A percentile compares a stretch with the other conserved stretches of the same genome.
phyloP scores from a whole-genome alignment of 2,888 invertebrate genomes.

The Xestia xanthographa region DNA sequence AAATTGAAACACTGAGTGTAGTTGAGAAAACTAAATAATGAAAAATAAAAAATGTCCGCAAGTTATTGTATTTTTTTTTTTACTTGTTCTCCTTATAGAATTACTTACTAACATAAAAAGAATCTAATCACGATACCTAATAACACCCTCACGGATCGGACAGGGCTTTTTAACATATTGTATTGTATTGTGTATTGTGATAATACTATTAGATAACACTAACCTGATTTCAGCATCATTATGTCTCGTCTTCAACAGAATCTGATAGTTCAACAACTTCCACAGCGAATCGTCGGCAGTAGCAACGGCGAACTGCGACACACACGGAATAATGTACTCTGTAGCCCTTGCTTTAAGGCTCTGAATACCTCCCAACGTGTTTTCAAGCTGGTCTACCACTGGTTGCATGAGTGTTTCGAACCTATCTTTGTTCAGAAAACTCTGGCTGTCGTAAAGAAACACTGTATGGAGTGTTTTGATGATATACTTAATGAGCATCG shows the following conservation, averaged over 20 bases:
- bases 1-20: too few species aligned
- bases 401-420: conserved; percentile 96
- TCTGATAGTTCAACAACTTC: conserved; percentile 97
- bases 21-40: too few species aligned
- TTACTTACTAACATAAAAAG: too few species aligned
- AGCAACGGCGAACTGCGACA: conserved; percentile 95
- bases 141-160: too few species aligned
- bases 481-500: conserved; percentile 93
- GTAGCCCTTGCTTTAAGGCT: conserved; percentile 91
- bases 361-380: conserved; percentile 92
- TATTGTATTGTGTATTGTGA: too few species aligned
- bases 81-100: too few species aligned
- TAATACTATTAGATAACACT: conserved; percentile 32
- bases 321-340: conserved; percentile 93
- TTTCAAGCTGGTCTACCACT: conserved; percentile 96
- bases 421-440: conserved; percentile 95
- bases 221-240: conserved; percentile 93
- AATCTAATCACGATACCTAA: too few species aligned
- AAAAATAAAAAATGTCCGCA: too few species aligned
- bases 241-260: conserved; percentile 96
- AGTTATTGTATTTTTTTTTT: too few species aligned
- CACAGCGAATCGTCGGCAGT: conserved; percentile 96
- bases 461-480: conserved; percentile 94
- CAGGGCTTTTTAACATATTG: too few species aligned
- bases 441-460: conserved; percentile 95